These are phyloP conservation scores for Hipparchia sbordonii DNA, from an alignment of 2,888 invertebrate species.

Conservation along the genomic window DNA sequence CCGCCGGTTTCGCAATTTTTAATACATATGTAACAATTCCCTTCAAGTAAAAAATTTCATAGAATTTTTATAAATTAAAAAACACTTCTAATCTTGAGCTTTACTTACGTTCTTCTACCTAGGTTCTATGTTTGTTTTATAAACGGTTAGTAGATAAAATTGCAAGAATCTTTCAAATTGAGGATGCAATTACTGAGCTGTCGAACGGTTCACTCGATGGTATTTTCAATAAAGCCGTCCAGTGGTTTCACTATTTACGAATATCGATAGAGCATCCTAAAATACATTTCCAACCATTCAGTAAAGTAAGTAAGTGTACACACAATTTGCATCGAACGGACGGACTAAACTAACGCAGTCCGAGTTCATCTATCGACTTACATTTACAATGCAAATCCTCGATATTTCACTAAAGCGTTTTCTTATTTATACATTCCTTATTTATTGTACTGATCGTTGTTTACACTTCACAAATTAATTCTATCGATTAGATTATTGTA, in stretches of 20 bases:
- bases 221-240: constrained; percentile 21
- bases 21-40: too few species aligned
- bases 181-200: constrained; percentile 5
- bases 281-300: constrained; percentile 35
- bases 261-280: constrained; percentile 37
- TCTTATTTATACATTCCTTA: constrained; percentile 40
- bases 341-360: constrained; percentile 34
- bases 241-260: constrained; percentile 33
- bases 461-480: constrained; percentile 39
- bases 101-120: too few species aligned
- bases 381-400: constrained; percentile 43
- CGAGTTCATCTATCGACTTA: constrained; percentile 38
- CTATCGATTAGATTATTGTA: constrained; percentile 28
- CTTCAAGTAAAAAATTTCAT: too few species aligned
- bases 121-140: too few species aligned
- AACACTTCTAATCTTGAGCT: too few species aligned
- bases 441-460: constrained; percentile 39
- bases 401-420: constrained; percentile 38
- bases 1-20: too few species aligned
- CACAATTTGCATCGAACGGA: constrained; percentile 41
- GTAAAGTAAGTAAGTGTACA: constrained; percentile 40
- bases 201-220: background rate
- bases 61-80: too few species aligned
- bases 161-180: background rate
- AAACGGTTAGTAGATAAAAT: too few species aligned